Conservation (phyloP, 35 echinoderm and acorn worm species). For the Stichopus chloronotus region DNA sequence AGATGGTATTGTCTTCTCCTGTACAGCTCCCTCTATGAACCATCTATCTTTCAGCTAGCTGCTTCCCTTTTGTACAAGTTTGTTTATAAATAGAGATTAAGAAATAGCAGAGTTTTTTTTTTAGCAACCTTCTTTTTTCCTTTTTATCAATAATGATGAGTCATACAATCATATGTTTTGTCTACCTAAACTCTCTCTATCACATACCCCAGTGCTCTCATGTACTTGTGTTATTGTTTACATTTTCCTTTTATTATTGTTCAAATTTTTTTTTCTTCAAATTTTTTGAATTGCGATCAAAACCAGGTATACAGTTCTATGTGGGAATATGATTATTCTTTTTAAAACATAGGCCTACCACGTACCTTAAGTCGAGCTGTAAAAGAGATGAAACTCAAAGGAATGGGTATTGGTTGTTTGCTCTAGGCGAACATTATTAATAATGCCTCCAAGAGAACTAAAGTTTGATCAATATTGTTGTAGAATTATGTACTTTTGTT, state of each 20-base stretch:
- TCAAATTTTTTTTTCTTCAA: neutral
- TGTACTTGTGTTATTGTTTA: neutral
- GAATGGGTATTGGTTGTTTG: neutral
- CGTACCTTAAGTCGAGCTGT: neutral
- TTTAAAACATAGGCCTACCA: neutral
- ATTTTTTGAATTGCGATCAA: neutral
- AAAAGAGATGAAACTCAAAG: neutral
- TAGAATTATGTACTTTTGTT: constrained; percentile 3
- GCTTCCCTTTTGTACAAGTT: neutral
- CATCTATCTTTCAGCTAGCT: neutral
- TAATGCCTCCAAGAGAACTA: neutral
- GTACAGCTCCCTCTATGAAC: neutral
- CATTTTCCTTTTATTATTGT: neutral
- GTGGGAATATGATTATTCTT: neutral
- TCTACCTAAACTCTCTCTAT: too few relatives aligned
- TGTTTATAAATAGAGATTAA: constrained; percentile 14
- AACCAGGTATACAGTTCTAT: neutral
- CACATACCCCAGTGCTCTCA: neutral
- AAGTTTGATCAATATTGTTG: neutral
- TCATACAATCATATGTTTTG: too few relatives aligned
- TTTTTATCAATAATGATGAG: too few relatives aligned
- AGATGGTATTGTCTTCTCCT: neutral
- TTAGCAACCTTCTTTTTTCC: neutral
- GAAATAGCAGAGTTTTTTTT: neutral
- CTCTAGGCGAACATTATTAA: neutral